Base-by-base conservation (phyloP, 2,888 invertebrate genomes). In the Lingula anatina region DNA sequence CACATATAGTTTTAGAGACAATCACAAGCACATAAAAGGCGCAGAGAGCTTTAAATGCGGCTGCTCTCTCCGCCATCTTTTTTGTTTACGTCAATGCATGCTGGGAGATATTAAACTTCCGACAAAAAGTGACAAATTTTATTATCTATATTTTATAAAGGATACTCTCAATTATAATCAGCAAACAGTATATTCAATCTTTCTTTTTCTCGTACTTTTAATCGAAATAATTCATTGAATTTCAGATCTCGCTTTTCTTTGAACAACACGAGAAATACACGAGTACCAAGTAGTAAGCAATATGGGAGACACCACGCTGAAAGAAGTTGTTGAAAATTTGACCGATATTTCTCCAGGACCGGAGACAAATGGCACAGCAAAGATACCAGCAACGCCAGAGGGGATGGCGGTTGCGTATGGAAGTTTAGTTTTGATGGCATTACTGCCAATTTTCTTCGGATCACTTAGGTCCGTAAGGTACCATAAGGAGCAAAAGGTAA, bases 331-430 rank as follows among this genome's bases (percentile, higher is more conserved):
- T 65, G 77, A 81, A 48, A 80, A 78, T 39, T 83, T 84, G 73
- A 85, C 84, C 65, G 79, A 78, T 43, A 80, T 84, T 75, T 87
- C 86, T 71, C 80, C 68, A n/a, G 85, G 61, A 35, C 69, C 71
- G 25, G 78, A 78, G 73, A 75, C 66, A 31, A 78, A 78, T 73
- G 76, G 65, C 36, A 12, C 31, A 15, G 81, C 80, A 42, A 85
- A 81, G 70, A 78, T 84, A 45, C 88, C 89, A 5, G 84, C 90
- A 49, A 90, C 91, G 50, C 87, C 91, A 20, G 94, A 95, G 80
- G 96, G 96, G 57, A 89, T 94, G 83, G 88, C 89, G 41, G 84
- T 96, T 59, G 96, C 96, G 41, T 96, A 96, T 79, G 85, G 89
- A 47, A 92, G 93, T 81, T 83, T 96, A 64, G 86, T 96, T 67